phyloP scores from a whole-genome alignment of 2,888 invertebrate genomes.

The Temnothorax unifasciatus region DNA sequence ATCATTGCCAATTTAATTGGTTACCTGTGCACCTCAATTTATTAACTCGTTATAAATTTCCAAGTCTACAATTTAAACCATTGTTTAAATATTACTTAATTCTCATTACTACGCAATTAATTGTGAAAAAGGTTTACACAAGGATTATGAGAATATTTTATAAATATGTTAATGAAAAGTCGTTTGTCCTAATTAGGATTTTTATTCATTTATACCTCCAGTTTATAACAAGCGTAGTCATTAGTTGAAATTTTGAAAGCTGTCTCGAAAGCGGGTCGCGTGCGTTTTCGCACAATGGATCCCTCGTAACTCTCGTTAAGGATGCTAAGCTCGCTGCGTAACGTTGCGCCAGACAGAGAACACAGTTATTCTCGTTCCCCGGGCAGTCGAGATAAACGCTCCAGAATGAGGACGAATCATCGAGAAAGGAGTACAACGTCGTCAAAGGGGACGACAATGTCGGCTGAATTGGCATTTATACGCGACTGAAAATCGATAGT shows the following conservation, averaged over 20 bases:
- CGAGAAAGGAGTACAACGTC: constrained; percentile 36
- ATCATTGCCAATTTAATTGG: neutral
- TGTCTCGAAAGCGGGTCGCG: constrained; percentile 3
- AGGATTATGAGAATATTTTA: neutral
- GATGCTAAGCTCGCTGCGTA: constrained; percentile 10
- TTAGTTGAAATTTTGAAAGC: constrained; percentile 27
- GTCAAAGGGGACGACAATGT: constrained; percentile 36
- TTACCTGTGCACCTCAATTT: neutral
- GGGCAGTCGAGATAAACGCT: constrained; percentile 21
- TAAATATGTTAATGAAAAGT: neutral
- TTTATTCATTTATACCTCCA: neutral
- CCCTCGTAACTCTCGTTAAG: constrained; percentile 30
- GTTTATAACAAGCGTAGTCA: constrained; percentile 10
- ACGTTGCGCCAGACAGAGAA: constrained; percentile 1
- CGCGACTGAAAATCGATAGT: constrained; percentile 46
- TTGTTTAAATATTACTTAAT: neutral
- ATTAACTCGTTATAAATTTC: neutral
- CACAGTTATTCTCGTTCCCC: constrained; percentile 17
- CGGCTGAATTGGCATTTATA: constrained; percentile 35
- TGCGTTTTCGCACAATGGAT: constrained; percentile 9
- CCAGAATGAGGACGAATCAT: constrained; percentile 37
- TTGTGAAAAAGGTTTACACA: neutral
- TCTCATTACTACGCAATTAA: neutral
- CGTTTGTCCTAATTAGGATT: neutral
- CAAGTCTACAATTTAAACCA: neutral